These are phyloP conservation scores for Climacteris rufus DNA, from an alignment of 2,113 vertebrate genomes.

Conservation along the genomic window DNA sequence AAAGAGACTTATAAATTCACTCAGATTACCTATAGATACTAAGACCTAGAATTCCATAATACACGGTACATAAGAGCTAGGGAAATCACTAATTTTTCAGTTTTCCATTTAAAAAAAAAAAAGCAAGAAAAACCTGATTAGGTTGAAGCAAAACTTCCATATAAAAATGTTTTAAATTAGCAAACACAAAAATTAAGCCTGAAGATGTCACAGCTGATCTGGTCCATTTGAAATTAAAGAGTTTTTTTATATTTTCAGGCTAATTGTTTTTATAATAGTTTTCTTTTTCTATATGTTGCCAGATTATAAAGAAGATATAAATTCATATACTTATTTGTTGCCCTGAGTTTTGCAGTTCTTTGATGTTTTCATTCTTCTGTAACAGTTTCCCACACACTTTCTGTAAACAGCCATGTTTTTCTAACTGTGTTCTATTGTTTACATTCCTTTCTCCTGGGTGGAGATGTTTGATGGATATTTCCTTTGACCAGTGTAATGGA, in stretches of 20 bases:
- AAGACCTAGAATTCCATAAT: background rate
- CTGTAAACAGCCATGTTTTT: no score
- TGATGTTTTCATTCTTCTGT: no score
- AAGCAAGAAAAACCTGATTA: background rate
- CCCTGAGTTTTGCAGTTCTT: no score
- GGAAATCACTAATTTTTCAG: background rate
- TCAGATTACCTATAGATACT: background rate
- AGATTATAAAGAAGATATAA: background rate
- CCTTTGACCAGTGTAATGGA: no score
- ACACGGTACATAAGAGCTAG: background rate
- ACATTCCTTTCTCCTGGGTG: no score
- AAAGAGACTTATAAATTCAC: background rate
- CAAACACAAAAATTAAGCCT: background rate
- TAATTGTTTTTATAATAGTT: background rate
- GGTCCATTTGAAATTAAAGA: background rate
- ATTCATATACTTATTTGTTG: background rate
- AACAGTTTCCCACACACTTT: no score
- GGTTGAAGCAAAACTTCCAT: background rate
- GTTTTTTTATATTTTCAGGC: fast-evolving
- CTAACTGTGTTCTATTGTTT: no score
- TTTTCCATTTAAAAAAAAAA: background rate
- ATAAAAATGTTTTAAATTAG: background rate
- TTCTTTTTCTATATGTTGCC: background rate
- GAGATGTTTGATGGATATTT: no score
- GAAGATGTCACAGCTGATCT: background rate